Conservation (phyloP, 2,797 vertebrate species). For the Phrynocephalus vlangalii region DNA sequence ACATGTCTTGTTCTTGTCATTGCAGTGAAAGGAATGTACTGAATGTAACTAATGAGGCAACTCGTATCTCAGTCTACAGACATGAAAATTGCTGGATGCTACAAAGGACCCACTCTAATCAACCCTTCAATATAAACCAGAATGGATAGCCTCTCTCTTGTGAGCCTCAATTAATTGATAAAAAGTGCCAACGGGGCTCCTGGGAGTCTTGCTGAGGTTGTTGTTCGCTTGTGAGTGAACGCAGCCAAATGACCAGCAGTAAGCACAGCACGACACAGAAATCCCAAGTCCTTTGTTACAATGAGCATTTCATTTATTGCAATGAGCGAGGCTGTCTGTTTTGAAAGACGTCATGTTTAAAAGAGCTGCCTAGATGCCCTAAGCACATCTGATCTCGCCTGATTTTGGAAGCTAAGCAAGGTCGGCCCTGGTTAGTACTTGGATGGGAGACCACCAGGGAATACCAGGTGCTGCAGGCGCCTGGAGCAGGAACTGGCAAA, state of each 20-base stretch:
- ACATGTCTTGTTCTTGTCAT: neutral
- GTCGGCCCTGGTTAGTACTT: no score
- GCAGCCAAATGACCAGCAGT: neutral
- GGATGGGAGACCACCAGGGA: no score
- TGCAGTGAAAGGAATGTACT: neutral
- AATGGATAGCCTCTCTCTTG: neutral
- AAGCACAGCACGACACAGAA: neutral
- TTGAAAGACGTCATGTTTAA: no score
- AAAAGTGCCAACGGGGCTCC: neutral
- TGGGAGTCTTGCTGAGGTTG: neutral
- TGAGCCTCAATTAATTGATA: neutral
- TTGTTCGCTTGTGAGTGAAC: neutral
- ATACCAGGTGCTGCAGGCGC: no score
- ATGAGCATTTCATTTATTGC: no score
- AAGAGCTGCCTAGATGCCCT: no score
- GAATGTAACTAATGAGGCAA: neutral
- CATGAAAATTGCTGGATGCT: neutral
- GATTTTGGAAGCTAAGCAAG: no score
- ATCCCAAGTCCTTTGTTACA: neutral
- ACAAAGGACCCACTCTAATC: neutral
- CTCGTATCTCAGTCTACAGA: neutral
- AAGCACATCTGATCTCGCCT: no score
- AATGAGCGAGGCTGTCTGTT: no score
- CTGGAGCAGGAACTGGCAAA: no score
- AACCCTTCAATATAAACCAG: neutral